Conservation (phyloP, 1,140 invertebrate genomes). For the Myzus persicae region DNA sequence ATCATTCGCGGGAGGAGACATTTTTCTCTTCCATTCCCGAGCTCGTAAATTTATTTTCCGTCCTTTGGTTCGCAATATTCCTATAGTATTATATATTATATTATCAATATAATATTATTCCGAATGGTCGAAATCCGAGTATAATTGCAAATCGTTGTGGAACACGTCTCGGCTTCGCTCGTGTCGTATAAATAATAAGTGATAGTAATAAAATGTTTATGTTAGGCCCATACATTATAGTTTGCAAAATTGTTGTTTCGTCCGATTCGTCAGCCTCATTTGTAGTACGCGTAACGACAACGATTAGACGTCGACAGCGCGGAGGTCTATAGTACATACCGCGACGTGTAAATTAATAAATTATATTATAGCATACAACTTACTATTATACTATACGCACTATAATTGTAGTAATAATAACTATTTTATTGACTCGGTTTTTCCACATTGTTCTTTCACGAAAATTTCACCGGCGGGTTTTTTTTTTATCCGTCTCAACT, state of each 20-base stretch:
- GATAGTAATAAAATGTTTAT: no score
- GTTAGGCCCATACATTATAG: not conserved
- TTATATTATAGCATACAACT: not conserved
- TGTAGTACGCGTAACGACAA: not conserved
- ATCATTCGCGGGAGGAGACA: not conserved
- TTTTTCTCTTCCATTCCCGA: not conserved
- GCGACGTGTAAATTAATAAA: not conserved
- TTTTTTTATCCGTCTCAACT: not conserved
- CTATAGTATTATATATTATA: not conserved
- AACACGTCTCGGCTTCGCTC: not conserved
- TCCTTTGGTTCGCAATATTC: not conserved
- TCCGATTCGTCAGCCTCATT: conserved; percentile 16
- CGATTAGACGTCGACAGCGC: no score
- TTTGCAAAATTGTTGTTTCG: not conserved
- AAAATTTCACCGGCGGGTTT: not conserved
- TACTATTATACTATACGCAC: no score
- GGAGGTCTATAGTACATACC: not conserved
- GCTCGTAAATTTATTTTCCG: not conserved
- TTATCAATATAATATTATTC: not conserved
- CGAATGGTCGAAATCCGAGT: not conserved
- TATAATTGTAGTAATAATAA: not conserved
- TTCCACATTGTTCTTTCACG: conserved; percentile 7
- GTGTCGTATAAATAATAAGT: not conserved
- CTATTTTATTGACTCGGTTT: not conserved
- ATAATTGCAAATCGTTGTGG: not conserved